Conservation (phyloP, 2,113 vertebrate genomes). For the Acrocephalus kingi region DNA sequence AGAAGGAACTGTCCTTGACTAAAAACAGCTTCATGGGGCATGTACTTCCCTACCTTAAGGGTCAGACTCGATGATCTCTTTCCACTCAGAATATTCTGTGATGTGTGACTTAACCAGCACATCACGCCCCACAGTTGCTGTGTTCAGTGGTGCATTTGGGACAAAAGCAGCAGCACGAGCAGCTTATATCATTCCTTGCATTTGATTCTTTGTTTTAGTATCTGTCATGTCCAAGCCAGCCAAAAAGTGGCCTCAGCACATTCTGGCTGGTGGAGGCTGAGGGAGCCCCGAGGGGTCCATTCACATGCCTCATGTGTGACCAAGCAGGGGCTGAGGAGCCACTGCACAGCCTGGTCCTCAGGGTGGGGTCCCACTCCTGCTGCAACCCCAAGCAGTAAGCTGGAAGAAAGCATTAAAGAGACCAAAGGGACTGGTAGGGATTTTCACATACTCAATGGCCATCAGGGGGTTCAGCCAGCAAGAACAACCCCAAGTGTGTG, state of each 20-base stretch:
- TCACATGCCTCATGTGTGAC: constrained; percentile 42
- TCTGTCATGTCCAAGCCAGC: neutral
- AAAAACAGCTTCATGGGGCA: neutral
- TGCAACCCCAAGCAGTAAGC: neutral
- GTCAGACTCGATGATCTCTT: neutral
- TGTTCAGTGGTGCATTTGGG: neutral
- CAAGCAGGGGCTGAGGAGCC: neutral
- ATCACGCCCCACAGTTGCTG: neutral
- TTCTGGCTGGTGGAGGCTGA: neutral
- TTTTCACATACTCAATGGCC: neutral
- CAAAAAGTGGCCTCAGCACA: constrained; percentile 37
- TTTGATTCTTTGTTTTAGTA: neutral
- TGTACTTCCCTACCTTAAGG: neutral
- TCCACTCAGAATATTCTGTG: neutral
- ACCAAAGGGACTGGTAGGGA: neutral
- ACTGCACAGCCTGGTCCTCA: constrained; percentile 30
- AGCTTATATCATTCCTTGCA: neutral
- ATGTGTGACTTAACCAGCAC: neutral
- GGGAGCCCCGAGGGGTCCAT: constrained; percentile 12
- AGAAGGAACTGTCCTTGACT: neutral
- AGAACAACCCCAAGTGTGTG: neutral
- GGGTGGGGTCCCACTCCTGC: constrained; percentile 13
- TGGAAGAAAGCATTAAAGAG: neutral
- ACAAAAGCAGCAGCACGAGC: neutral
- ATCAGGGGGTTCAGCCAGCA: neutral